Evolutionary conservation across 2,797 vertebrate genomes (phyloP), one percentile per base, ranked within the genome.

Genomic region (Streptopelia turtur): DNA sequence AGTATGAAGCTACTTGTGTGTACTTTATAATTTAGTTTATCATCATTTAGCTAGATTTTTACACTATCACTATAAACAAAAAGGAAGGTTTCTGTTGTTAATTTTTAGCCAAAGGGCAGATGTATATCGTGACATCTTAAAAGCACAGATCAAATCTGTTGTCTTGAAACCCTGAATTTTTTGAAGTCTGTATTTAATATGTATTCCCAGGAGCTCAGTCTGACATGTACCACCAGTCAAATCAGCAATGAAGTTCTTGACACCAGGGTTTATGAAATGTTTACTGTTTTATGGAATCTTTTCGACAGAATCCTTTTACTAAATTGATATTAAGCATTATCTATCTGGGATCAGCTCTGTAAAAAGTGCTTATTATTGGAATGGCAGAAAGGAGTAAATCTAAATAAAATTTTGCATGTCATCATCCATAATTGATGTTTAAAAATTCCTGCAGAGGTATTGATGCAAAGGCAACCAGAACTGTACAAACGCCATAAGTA

Each of bases 301-400:
- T 83, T 59, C 30, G 72, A 35, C 8, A 45, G 20, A 4, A 15
- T 61, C 18, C 3, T 61, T 81, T 91, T 11, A 63, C 18, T 88
- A 53, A 82, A 79, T 8, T 68, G 37, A 27, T 74, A 72, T 30
- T 56, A 57, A 77, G 31, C 9, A 72, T 68, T 49, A 35, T 43
- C 49, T 4, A 28, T 16, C 14, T 60, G 0, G 0, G 6, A 6
- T 43, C 45, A 64, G 13, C 18, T 78, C 31, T 55, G 14, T n/a
- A 63, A 78, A 84, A 74, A 18, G 8, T 35, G 20, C 14, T 66
- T 52, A 31, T 55, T 52, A 52, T 56, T 87, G 14, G 6, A 81
- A 71, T 18, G 6, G 21, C 75, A 83, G 25, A 90, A 75, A 65
- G 15, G 12, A 41, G 7, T 11, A 64, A 83, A 63, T 2, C 16